Evolutionary conservation across 2,797 vertebrate genomes (phyloP).

Genomic region (Sebastes iracundus): DNA sequence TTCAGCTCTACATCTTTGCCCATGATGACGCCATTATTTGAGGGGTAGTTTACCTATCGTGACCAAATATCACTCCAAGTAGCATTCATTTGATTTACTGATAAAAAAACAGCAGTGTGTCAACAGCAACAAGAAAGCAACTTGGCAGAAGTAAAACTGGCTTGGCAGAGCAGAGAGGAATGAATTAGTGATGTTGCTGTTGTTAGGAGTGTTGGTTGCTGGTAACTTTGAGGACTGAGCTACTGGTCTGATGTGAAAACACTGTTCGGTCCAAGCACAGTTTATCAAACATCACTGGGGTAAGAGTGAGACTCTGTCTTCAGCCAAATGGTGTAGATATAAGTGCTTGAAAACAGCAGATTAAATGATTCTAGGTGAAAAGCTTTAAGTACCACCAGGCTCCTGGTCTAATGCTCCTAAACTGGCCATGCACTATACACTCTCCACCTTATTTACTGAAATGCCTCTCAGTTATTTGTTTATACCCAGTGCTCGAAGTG

Average conservation of each 20-base stretch:
- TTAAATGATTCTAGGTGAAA: background rate
- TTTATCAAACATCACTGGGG: background rate
- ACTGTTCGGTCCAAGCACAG: background rate
- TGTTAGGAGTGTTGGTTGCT: background rate
- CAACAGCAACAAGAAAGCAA: background rate
- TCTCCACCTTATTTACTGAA: background rate
- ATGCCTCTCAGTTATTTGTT: background rate
- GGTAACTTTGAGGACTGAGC: background rate
- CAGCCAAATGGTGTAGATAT: background rate
- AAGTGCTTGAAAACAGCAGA: background rate
- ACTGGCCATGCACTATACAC: background rate
- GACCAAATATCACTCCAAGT: background rate
- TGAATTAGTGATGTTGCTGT: background rate
- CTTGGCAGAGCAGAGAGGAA: background rate
- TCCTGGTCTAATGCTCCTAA: background rate
- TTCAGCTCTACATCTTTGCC: slow-evolving; percentile 53
- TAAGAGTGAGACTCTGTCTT: background rate
- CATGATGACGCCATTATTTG: slow-evolving; percentile 35
- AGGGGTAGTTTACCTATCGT: slow-evolving; percentile 12
- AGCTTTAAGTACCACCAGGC: background rate
- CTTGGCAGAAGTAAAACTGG: background rate
- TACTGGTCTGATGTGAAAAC: background rate
- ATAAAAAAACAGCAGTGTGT: background rate
- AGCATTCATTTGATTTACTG: background rate
- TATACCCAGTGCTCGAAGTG: background rate